These are phyloP conservation scores for Burhinus oedicnemus DNA, from an alignment of 2,113 vertebrate genomes.

Conservation along the genomic window DNA sequence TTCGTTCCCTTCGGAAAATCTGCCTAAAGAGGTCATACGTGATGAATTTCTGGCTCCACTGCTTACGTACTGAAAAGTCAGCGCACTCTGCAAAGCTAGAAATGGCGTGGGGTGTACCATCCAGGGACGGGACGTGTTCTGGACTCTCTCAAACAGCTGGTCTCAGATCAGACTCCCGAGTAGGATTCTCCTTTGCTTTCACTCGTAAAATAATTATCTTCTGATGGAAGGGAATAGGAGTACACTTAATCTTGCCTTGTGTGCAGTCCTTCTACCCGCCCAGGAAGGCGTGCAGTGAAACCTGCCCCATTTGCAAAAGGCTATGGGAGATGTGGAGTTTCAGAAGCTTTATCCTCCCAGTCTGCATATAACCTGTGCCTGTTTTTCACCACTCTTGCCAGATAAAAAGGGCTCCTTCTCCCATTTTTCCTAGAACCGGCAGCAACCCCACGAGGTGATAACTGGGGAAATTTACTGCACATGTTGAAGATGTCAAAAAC, in stretches of 20 bases:
- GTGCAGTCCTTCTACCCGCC: background rate
- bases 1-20: fast-evolving
- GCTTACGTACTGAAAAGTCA: background rate
- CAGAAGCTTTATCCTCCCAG: background rate
- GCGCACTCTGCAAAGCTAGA: background rate
- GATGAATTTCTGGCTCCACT: background rate
- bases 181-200: background rate
- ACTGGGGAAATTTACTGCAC: background rate
- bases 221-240: background rate
- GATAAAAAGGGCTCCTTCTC: background rate
- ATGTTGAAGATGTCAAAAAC: background rate
- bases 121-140: background rate
- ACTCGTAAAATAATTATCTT: background rate
- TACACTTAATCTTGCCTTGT: background rate
- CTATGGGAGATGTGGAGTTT: background rate
- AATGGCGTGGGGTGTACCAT: too few relatives aligned
- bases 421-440: background rate
- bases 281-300: background rate
- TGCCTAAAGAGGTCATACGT: fast-evolving
- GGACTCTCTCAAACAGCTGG: background rate
- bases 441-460: background rate
- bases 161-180: background rate
- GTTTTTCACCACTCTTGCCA: background rate
- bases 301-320: background rate
- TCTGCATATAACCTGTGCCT: fast-evolving